These are phyloP conservation scores for Hyles euphorbiae DNA, from an alignment of 1,140 invertebrate genomes.

Conservation along the genomic window DNA sequence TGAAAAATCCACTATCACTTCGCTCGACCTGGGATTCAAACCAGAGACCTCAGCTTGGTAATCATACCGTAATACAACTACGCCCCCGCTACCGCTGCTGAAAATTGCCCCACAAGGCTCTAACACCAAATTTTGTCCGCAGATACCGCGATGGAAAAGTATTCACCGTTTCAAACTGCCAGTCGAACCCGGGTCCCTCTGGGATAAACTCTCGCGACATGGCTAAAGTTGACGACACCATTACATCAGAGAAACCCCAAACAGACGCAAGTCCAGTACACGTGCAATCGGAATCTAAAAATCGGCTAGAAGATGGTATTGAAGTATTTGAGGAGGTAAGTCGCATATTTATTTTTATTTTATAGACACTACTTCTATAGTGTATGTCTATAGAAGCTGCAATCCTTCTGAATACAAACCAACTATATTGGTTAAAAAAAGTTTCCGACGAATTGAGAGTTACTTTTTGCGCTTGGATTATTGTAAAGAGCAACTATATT, in stretches of 20 bases:
- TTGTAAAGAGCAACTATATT: no score
- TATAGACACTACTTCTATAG: no score
- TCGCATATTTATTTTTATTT: background rate
- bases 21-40: no score
- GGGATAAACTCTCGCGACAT: conserved; percentile 26
- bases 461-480: no score
- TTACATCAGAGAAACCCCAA: conserved; percentile 4
- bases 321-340: conserved; percentile 38
- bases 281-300: conserved; percentile 13
- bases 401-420: no score
- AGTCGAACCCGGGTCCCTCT: conserved; percentile 34
- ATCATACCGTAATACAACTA: no score
- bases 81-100: no score
- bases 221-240: conserved; percentile 6
- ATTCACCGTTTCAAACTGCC: conserved; percentile 33
- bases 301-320: conserved; percentile 31
- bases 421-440: background rate
- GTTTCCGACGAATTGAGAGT: background rate
- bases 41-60: no score
- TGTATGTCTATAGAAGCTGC: no score
- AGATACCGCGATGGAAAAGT: conserved; percentile 44
- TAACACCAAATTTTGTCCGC: conserved; percentile 3
- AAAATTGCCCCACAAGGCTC: no score
- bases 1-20: no score
- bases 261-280: conserved; percentile 14